Percentiles rank a stretch among this genome's conserved stretches.
phyloP scores from a whole-genome alignment of 1,140 invertebrate species.

The Cyrtorhinus lividipennis region DNA sequence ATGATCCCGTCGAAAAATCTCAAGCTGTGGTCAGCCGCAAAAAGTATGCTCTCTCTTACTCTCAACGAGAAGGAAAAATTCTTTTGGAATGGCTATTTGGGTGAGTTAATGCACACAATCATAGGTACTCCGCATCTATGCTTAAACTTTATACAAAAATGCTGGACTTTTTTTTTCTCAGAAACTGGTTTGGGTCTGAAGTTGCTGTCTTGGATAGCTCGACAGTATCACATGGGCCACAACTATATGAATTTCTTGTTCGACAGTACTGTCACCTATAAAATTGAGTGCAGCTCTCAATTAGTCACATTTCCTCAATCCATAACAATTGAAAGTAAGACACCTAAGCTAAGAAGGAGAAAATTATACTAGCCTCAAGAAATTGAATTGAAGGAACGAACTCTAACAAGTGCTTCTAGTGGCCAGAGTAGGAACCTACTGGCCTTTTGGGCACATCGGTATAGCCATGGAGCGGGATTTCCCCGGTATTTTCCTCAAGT shows the following conservation, averaged over 20 bases:
- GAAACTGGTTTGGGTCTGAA: not conserved
- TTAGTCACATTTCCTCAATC: not conserved
- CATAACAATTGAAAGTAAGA: not conserved
- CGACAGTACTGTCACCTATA: not conserved
- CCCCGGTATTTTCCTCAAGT: too few species aligned
- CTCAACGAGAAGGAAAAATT: not conserved
- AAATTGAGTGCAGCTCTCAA: not conserved
- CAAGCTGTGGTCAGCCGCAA: not conserved
- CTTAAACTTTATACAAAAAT: too few species aligned
- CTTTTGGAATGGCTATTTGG: not conserved
- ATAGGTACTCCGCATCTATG: too few species aligned
- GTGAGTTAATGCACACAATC: too few species aligned
- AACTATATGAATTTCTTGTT: not conserved
- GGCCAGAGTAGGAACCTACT: too few species aligned
- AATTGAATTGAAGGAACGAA: too few species aligned
- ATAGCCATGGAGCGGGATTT: too few species aligned
- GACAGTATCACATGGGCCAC: not conserved
- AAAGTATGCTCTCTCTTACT: not conserved
- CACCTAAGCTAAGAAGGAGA: too few species aligned
- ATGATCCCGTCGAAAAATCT: not conserved
- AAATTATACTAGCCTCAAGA: too few species aligned
- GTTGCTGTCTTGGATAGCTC: not conserved
- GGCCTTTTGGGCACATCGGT: too few species aligned
- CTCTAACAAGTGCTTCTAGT: too few species aligned
- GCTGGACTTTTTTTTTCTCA: too few species aligned